These are phyloP conservation scores for Acanthosoma haemorrhoidale DNA, from an alignment of 2,888 invertebrate species.

Conservation along the genomic window DNA sequence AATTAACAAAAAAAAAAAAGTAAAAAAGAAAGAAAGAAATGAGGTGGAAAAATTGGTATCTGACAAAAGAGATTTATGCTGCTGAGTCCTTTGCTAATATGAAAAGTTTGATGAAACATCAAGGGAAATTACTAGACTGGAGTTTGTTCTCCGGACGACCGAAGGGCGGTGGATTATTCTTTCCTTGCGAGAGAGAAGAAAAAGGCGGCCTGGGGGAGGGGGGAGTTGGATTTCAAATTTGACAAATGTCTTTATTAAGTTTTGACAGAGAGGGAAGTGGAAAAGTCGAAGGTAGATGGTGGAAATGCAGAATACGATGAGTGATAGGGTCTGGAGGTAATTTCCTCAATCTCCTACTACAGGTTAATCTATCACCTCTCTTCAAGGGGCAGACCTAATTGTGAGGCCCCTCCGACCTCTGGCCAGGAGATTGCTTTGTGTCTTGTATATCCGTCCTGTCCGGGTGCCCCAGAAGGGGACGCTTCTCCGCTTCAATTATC, in stretches of 20 bases:
- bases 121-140: background rate
- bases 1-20: no score
- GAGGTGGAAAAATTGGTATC: background rate
- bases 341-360: conserved; percentile 1
- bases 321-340: background rate
- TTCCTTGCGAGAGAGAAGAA: background rate
- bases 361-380: conserved; percentile 4
- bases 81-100: background rate
- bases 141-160: no score
- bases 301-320: no score
- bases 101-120: conserved; percentile 9
- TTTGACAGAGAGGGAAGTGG: conserved; percentile 8
- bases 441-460: background rate
- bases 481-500: no score
- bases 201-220: background rate
- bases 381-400: background rate
- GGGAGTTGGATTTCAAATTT: background rate
- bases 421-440: background rate
- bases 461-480: no score
- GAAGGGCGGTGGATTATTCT: background rate
- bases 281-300: background rate
- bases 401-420: background rate
- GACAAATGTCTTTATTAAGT: conserved; percentile 27
- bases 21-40: background rate
- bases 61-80: conserved; percentile 7